Evolutionary conservation across 2,113 vertebrate species (phyloP).

Genomic region (Passer domesticus): DNA sequence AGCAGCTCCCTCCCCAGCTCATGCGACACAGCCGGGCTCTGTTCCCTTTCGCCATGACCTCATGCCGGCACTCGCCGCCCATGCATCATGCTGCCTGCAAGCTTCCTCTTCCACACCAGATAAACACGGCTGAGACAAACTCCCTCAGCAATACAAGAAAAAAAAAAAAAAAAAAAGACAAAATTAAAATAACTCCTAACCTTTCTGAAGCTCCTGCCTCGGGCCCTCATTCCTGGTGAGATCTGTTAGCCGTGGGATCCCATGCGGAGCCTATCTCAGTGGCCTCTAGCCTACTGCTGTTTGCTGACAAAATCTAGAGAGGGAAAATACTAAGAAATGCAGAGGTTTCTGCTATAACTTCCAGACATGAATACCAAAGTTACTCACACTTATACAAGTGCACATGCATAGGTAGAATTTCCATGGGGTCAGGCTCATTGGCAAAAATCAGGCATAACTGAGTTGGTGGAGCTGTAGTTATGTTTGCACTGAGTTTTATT

Average conservation of each 20-base stretch:
- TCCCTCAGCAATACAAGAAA: not conserved
- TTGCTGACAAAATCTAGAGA: not conserved
- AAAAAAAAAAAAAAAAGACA: not conserved
- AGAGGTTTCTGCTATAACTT: not conserved
- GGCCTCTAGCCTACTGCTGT: not conserved
- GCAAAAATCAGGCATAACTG: not conserved
- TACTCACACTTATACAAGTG: not conserved
- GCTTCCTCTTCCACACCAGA: conserved; percentile 74
- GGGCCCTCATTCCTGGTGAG: fast-evolving
- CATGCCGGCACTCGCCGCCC: conserved; percentile 65
- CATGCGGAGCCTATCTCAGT: not conserved
- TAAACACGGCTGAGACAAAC: conserved; percentile 54
- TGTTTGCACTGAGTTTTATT: not conserved
- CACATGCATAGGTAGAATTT: fast-evolving
- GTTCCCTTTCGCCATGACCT: conserved; percentile 74
- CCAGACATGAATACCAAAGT: not conserved
- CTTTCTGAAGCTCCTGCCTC: not conserved
- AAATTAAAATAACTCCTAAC: not conserved
- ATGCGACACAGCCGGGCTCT: conserved; percentile 67
- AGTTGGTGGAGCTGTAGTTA: fast-evolving
- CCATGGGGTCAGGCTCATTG: not conserved
- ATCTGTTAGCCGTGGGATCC: not conserved
- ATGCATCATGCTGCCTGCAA: conserved; percentile 67
- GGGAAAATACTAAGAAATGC: not conserved
- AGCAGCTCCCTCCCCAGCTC: conserved; percentile 49